Base-by-base conservation (phyloP, 2,888 invertebrate species). In the Ormia ochracea region DNA sequence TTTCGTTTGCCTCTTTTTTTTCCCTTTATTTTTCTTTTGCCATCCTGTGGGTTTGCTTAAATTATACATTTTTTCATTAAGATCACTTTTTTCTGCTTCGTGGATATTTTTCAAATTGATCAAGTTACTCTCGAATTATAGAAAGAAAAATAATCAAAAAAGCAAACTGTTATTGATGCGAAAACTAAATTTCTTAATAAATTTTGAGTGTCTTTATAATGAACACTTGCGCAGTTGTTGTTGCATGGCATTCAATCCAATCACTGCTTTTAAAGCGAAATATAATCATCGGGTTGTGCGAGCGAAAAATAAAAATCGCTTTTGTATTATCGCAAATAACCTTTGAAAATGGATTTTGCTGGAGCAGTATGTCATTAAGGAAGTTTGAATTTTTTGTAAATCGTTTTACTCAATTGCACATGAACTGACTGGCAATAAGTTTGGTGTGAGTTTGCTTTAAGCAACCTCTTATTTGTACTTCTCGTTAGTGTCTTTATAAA, bases 121-220 rank as follows among this genome's bases (percentile, higher is more conserved):
- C 70, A 72, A 52, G 70, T 79, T 79, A 75, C 75, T 72, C 38
- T 48, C 52, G 54, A 72, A 79, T 3, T 26, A 2, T 2, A 10
- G 7, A 14, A 21, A 26, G n/a, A n/a, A n/a, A n/a, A n/a, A n/a
- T n/a, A n/a, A n/a, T n/a, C 6, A 48, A 50, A 41, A 28, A 50
- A 31, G 23, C 3, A 14, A 66, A 14, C 31, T 31, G 41, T 72
- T 63, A 21, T 26, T 73, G 36, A 36, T 61, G 68, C 45, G 26
- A 68, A 69, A 61, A 59, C 19, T 75, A 75, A 75, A 76, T 69
- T 76, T 76, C 76, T 76, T 76, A 76, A 76, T 76, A 76, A 56
- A 50, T 76, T 61, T 43, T 17, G 17, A 58, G 48, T 41, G 59
- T 52, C 52, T 75, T 75, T 17, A 58, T 66, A 74, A 66, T 59